A percentile compares a stretch with the other conserved stretches of the same genome.
Evolutionary conservation across 2,113 vertebrate genomes (phyloP).

Genomic region (Alces alces): DNA sequence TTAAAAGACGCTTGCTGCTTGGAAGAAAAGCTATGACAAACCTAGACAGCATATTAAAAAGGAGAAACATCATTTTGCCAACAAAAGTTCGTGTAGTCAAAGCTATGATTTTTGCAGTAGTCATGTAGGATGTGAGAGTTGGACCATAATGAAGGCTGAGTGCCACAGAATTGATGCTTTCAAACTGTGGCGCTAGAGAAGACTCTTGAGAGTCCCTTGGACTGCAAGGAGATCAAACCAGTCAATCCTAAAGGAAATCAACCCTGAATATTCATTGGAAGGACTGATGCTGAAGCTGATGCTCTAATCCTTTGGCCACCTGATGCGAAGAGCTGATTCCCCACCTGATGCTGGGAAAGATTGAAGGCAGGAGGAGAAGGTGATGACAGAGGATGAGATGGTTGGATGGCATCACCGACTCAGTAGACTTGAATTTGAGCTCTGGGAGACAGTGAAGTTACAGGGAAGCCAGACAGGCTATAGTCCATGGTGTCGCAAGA

Average conservation of each 20-base stretch:
- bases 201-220: no score
- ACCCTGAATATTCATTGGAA: background rate
- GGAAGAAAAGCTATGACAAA: background rate
- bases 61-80: background rate
- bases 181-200: no score
- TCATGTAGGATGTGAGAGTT: background rate
- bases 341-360: background rate
- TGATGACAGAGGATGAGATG: background rate
- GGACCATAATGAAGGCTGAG: background rate
- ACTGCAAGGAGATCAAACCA: background rate
- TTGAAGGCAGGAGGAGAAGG: background rate
- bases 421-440: background rate
- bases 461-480: background rate
- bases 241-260: background rate
- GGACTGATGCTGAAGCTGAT: background rate
- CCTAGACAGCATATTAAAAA: background rate
- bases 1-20: background rate
- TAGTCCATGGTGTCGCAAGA: background rate
- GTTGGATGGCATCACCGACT: background rate
- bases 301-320: background rate
- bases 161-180: background rate
- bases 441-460: background rate
- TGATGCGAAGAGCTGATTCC: background rate
- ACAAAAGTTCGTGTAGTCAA: background rate
- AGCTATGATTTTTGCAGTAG: background rate